Percentiles rank a stretch among this genome's conserved stretches.
phyloP scores from a whole-genome alignment of 2,888 invertebrate genomes.

The Platycnemis pennipes region DNA sequence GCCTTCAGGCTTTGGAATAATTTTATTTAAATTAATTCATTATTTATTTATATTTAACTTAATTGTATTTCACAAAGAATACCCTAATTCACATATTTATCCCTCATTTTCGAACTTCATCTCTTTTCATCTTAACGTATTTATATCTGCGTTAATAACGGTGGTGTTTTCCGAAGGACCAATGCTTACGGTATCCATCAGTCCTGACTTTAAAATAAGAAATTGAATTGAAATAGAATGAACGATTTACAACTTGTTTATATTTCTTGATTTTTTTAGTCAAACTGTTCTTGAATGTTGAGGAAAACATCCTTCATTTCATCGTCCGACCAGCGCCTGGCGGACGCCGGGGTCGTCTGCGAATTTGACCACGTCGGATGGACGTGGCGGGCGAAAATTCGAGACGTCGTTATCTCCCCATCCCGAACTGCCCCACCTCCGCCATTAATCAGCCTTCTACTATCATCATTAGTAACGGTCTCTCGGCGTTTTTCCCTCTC shows the following conservation, averaged over 20 bases:
- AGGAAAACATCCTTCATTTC: not conserved
- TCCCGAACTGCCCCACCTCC: not conserved
- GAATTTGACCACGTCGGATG: not conserved
- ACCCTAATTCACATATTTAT: too few relatives aligned
- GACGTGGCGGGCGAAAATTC: not conserved
- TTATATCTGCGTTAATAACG: too few relatives aligned
- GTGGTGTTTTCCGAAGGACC: too few relatives aligned
- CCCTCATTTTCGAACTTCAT: too few relatives aligned
- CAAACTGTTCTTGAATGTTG: not conserved
- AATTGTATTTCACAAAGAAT: too few relatives aligned
- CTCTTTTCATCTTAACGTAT: too few relatives aligned
- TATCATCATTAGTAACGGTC: constrained; percentile 39
- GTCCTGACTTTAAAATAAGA: too few relatives aligned
- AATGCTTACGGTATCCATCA: too few relatives aligned
- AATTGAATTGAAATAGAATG: not conserved
- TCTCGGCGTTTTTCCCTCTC: not conserved
- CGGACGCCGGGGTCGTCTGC: not conserved
- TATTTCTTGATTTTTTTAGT: not conserved
- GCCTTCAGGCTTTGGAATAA: too few relatives aligned
- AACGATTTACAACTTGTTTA: not conserved
- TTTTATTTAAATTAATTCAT: too few relatives aligned
- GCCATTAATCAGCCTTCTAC: not conserved
- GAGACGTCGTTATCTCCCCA: not conserved
- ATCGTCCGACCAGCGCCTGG: not conserved
- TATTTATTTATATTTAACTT: too few relatives aligned